phyloP scores from a whole-genome alignment of 1,140 invertebrate species.

The Alviniconcha marisindica region DNA sequence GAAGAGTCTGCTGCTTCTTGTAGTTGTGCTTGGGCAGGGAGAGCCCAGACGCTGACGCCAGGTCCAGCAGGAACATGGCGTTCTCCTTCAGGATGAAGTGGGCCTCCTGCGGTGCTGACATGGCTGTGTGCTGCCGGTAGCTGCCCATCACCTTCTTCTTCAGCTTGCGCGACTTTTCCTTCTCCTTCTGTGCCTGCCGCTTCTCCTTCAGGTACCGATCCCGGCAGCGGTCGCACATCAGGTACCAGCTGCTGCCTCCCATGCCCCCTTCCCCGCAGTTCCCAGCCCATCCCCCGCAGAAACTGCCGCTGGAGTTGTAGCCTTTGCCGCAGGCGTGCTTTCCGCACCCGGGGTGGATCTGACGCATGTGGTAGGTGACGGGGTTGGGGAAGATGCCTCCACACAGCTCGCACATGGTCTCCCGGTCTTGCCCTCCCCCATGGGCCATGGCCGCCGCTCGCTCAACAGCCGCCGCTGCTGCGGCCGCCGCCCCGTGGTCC shows the following conservation, averaged over 20 bases:
- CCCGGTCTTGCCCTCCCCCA: conserved; percentile 73
- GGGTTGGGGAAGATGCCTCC: conserved; percentile 85
- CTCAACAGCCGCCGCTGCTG: conserved; percentile 67
- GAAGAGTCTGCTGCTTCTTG: conserved; percentile 51
- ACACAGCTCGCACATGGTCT: conserved; percentile 91
- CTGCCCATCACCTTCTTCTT: conserved; percentile 56
- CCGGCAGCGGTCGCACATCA: conserved; percentile 92
- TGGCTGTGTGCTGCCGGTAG: conserved; percentile 59
- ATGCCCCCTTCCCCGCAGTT: conserved; percentile 92
- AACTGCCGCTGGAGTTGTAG: conserved; percentile 90
- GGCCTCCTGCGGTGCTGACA: conserved; percentile 78
- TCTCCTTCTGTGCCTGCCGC: conserved; percentile 73
- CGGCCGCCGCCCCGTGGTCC: conserved; percentile 71
- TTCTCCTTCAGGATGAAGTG: conserved; percentile 94
- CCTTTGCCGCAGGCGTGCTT: conserved; percentile 90
- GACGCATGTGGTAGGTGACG: conserved; percentile 94
- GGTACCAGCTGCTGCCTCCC: conserved; percentile 91
- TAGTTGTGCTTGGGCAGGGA: conserved; percentile 68
- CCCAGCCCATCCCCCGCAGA: conserved; percentile 90
- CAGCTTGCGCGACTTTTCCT: conserved; percentile 74
- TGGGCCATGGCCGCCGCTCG: conserved; percentile 62
- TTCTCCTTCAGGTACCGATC: conserved; percentile 86
- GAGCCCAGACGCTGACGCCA: conserved; percentile 84
- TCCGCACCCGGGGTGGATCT: conserved; percentile 92
- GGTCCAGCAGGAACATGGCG: conserved; percentile 93